These are phyloP conservation scores for Odobenus rosmarus DNA, from an alignment of 2,113 vertebrate species.

Conservation along the genomic window DNA sequence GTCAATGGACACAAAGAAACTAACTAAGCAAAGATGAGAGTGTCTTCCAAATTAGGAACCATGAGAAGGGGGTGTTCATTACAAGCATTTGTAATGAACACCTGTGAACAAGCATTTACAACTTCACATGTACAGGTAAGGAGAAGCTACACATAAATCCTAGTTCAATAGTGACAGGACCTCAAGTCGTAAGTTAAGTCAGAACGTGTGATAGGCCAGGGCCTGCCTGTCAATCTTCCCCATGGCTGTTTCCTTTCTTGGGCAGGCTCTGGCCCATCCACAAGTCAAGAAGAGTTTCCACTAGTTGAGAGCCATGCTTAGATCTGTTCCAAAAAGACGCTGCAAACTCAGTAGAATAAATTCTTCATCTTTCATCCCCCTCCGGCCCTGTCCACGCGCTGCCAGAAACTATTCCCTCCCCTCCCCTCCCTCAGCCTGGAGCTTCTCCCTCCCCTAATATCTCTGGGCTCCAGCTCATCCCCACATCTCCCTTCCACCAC, in stretches of 20 bases:
- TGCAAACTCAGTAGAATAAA: neutral
- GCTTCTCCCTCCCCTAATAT: neutral
- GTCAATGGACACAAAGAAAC: neutral
- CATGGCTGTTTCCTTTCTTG: neutral
- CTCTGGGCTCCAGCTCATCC: neutral
- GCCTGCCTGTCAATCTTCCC: neutral
- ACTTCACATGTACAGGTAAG: neutral
- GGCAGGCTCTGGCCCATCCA: neutral
- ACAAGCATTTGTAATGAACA: no score
- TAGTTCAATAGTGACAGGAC: neutral
- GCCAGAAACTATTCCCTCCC: neutral
- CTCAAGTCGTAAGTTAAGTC: neutral
- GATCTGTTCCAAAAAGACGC: neutral
- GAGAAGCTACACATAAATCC: neutral
- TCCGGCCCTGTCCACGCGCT: neutral
- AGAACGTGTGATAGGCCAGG: no score
- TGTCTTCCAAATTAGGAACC: neutral
- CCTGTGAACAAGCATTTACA: neutral
- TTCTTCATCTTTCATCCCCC: neutral
- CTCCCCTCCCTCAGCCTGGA: accelerated
- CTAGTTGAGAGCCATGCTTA: neutral
- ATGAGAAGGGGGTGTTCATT: neutral
- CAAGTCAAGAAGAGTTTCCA: neutral
- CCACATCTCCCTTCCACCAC: neutral
- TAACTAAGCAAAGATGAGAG: neutral